Conservation (phyloP, 2,797 vertebrate genomes). For the Pangasius sanitwongsei region DNA sequence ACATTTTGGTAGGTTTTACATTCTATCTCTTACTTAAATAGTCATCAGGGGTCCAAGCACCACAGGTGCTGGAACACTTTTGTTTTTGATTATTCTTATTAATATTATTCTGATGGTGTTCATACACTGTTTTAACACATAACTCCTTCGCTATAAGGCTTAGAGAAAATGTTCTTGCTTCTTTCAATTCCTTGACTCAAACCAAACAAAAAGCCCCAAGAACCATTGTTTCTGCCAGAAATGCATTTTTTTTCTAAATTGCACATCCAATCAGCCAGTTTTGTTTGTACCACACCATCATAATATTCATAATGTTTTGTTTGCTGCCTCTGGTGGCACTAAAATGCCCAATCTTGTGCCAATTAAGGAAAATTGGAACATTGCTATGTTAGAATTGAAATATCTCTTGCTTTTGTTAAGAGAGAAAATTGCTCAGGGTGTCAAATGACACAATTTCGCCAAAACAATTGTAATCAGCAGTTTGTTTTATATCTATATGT, state of each 20-base stretch:
- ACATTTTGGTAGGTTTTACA: no score
- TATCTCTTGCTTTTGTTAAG: not conserved
- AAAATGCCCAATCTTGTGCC: not conserved
- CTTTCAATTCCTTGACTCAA: not conserved
- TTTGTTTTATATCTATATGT: not conserved
- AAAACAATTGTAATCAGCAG: not conserved
- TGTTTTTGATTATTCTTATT: no score
- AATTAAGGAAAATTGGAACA: not conserved
- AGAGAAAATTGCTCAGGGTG: not conserved
- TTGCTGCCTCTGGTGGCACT: not conserved
- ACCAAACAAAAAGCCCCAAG: not conserved
- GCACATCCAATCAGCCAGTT: not conserved
- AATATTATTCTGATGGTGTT: not conserved
- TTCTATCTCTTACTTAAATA: not conserved
- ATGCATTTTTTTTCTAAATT: not conserved
- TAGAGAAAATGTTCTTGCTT: not conserved
- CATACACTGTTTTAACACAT: not conserved
- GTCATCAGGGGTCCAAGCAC: not conserved
- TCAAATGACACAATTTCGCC: not conserved
- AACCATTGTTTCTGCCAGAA: not conserved
- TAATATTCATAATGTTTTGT: conserved; percentile 3
- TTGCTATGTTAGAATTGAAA: not conserved
- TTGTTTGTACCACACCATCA: not conserved
- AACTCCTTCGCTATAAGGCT: not conserved
- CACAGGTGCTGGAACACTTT: not conserved